These are phyloP conservation scores for Alligator mississippiensis DNA, from an alignment of 2,113 vertebrate genomes.

Conservation along the genomic window DNA sequence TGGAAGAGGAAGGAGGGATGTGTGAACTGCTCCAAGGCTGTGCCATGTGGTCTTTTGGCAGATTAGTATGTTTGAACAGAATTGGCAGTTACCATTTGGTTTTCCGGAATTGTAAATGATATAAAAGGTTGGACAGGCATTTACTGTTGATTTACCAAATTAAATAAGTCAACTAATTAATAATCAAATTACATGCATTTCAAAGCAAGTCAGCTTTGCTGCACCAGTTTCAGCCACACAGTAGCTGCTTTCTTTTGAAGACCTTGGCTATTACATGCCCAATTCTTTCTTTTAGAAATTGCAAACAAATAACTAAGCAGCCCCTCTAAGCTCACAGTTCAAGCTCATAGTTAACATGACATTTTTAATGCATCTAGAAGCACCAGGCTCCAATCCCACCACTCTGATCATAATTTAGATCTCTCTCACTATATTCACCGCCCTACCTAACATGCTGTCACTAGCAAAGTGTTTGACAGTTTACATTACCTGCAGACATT, in stretches of 20 bases:
- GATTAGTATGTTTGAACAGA: neutral
- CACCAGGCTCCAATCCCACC: constrained; percentile 61
- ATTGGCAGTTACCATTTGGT: neutral
- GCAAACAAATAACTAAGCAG: constrained; percentile 52
- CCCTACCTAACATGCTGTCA: constrained; percentile 68
- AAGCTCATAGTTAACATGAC: constrained; percentile 53
- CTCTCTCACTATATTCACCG: constrained; percentile 70
- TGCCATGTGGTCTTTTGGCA: neutral
- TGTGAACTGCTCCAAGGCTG: neutral
- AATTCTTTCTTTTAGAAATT: constrained; percentile 22
- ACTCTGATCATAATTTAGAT: constrained; percentile 63
- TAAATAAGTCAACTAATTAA: neutral
- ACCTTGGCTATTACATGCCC: neutral
- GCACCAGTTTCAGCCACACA: neutral
- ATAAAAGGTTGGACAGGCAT: neutral
- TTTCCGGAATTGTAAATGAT: neutral
- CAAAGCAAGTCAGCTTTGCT: constrained; percentile 18
- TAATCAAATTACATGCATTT: neutral
- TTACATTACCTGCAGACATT: constrained; percentile 77
- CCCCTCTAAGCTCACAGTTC: constrained; percentile 43
- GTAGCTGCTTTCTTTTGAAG: neutral
- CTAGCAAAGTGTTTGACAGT: constrained; percentile 70
- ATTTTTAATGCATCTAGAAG: constrained; percentile 71
- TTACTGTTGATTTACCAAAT: neutral
- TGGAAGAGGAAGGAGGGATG: neutral